Base-by-base conservation (phyloP, 2,113 vertebrate genomes). In the Spea bombifrons region DNA sequence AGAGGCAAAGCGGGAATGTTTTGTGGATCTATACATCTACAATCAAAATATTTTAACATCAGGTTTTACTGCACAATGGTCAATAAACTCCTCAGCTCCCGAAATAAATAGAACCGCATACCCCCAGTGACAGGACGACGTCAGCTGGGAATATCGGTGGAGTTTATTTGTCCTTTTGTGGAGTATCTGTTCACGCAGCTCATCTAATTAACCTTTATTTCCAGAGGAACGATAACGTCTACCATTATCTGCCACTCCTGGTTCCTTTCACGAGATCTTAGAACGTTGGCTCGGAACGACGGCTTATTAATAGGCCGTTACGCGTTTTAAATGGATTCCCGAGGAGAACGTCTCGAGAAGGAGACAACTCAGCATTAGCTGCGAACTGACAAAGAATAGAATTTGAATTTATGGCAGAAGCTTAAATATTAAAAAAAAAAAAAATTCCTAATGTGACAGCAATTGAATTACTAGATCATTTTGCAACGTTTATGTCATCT, bases 241-340 rank as follows among this genome's bases (percentile, higher is more conserved):
- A 74, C 86, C 87, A 85, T 88, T 88, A 88, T 84, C 86, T 89
- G 81, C 88, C 88, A 81, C 0, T 1, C 84, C 81, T 82, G 85
- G 83, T 0, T n/a, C 85, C 82, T 73, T 83, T 75, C 69, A 83
- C 68, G 73, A 73, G 16, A 86, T 79, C 80, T 87, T 85, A 85
- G 85, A 85, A 84, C 75, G 84, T 57, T 87, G 78, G 85, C 83
- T 85, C 85, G 86, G 90, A 88, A 84, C n/a, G 48, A 48, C 80
- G 86, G 85, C 85, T 87, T 89, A 88, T 91, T 91, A 90, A 90
- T 89, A 87, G 84, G 89, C 88, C 89, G 88, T 91, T 91, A 89
- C 88, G 82, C 82, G 68, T 83, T 90, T 84, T 85, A 87, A 89
- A 87, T 87, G 88, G 86, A 85, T 90, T 90, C 86, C 86, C 84